Base-by-base conservation (phyloP, 2,797 vertebrate species). In the Buceros bicornis region DNA sequence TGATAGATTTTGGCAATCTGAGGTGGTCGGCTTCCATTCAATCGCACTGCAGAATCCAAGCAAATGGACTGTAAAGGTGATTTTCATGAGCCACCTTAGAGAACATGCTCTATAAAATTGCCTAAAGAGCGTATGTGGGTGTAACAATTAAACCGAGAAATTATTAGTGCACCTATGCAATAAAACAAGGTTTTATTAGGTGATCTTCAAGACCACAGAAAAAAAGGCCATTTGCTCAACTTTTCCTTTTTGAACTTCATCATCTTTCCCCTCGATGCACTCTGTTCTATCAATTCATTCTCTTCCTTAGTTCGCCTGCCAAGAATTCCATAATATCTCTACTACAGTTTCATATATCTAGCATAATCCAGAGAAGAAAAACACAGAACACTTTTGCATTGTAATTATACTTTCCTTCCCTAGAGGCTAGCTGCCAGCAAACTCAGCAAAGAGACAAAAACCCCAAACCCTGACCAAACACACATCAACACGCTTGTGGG, bases 11-110 rank as follows among this genome's bases (percentile, higher is more conserved):
- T 78, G 91, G 80, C 74, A 94, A 95, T 77, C n/a, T 0, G 1
- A 77, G 60, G 67, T 24, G 42, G 78, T 65, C 10, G 0, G 66
- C 64, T 96, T 87, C 48, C 48, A 89, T 40, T 79, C 77, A 90
- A 81, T 54, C 35, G 89, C 2, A 4, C 35, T 76, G 72, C 43
- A 71, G 35, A 51, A 85, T 80, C 71, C 85, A 84, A 93, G 95
- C 51, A 92, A 94, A 95, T 65, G 71, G 65, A 87, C 77, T 72
- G 61, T 78, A 86, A 95, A 92, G 86, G 95, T 81, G 89, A 96
- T 93, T 94, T 95, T 93, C 94, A 90, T 8, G 61, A 95, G 67
- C 60, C 61, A 89, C 43, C 47, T 93, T 47, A 93, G 67, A 81
- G 83, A 94, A 82, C 28, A 66, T 35, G 73, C 57, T 51, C 64